A percentile compares a stretch with the other conserved stretches of the same genome.
Conservation (phyloP, 1,140 invertebrate genomes). For the Drosophila sturtevanti region DNA sequence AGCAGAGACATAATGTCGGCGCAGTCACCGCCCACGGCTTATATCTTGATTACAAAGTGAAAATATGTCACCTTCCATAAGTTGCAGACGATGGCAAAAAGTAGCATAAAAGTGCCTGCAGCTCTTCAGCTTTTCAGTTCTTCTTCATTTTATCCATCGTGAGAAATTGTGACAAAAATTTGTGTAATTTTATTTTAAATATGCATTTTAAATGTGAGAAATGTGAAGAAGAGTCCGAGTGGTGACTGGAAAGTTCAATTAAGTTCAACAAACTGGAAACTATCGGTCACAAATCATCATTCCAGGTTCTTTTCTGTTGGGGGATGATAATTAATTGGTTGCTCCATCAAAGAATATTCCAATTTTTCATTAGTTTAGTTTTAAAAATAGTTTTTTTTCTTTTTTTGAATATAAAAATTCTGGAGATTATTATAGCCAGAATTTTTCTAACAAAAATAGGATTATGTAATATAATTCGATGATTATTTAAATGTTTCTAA, state of each 20-base stretch:
- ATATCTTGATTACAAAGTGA: constrained; percentile 76
- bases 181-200: constrained; percentile 61
- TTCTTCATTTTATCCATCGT: constrained; percentile 9
- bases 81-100: constrained; percentile 21
- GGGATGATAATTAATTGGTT: constrained; percentile 2
- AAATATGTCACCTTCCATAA: constrained; percentile 50
- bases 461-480: too few species aligned
- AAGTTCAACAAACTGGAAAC: constrained; percentile 78
- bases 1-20: too few species aligned
- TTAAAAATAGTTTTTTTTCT: background rate
- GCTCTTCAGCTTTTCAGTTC: constrained; percentile 33
- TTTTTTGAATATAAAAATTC: background rate
- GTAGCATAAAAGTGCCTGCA: constrained; percentile 59
- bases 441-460: too few species aligned
- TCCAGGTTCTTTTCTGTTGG: too few species aligned
- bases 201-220: constrained; percentile 54
- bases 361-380: background rate
- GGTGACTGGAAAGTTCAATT: constrained; percentile 67
- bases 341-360: background rate
- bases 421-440: background rate
- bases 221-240: background rate
- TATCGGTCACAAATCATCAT: constrained; percentile 57
- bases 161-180: constrained; percentile 39
- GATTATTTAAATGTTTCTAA: too few species aligned
- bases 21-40: constrained; percentile 46